phyloP scores from a whole-genome alignment of 2,888 invertebrate genomes.

The Pyrocoelia pectoralis region DNA sequence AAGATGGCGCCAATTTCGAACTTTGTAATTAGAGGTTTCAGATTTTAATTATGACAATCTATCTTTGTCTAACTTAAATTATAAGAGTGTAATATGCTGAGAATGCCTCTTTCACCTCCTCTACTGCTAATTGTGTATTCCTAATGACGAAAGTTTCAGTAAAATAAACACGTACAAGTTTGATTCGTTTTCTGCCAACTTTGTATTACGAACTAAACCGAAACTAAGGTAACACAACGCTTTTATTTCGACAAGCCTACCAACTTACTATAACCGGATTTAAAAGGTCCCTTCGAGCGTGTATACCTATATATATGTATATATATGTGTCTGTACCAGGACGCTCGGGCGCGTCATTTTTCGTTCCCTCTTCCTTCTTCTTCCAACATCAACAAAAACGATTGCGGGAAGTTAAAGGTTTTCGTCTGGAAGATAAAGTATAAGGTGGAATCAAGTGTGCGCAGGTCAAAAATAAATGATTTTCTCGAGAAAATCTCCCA shows the following conservation, averaged over 20 bases:
- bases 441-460: constrained; percentile 45
- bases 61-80: constrained; percentile 49
- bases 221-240: constrained; percentile 28
- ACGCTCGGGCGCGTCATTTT: too few relatives aligned
- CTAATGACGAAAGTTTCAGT: constrained; percentile 39
- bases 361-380: not conserved
- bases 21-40: constrained; percentile 55
- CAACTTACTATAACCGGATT: too few relatives aligned
- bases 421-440: constrained; percentile 35
- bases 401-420: constrained; percentile 26
- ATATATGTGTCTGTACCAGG: too few relatives aligned
- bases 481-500: constrained; percentile 57
- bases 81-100: constrained; percentile 43
- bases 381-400: constrained; percentile 14
- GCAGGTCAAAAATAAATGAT: constrained; percentile 59
- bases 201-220: constrained; percentile 25
- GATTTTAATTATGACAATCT: constrained; percentile 53
- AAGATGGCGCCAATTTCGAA: constrained; percentile 54
- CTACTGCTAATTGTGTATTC: constrained; percentile 38
- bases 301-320: too few relatives aligned
- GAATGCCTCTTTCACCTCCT: constrained; percentile 44
- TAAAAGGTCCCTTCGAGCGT: not conserved
- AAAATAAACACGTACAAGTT: constrained; percentile 37
- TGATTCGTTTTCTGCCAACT: constrained; percentile 35
- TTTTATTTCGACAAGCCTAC: constrained; percentile 22